Base-by-base conservation (phyloP, 2,888 invertebrate species). In the Tupiocoris notatus region DNA sequence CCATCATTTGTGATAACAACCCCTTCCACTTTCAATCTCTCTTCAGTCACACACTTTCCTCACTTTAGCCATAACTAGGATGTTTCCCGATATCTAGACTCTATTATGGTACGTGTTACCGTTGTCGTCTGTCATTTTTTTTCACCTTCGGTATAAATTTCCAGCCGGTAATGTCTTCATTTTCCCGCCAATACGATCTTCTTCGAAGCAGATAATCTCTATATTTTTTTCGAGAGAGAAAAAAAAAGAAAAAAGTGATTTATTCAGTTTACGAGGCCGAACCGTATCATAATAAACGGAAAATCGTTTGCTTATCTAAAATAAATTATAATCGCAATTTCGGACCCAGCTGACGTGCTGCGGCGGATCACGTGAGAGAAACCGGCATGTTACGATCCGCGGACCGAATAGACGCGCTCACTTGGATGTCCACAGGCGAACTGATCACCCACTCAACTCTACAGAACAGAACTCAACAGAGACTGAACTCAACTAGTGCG, bases 1-100 rank as follows among this genome's bases (percentile, higher is more conserved):
- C 76, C 76, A 76, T 76, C 76, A 21, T 65, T 66, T 22, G 18
- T 67, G 23, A 9, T 57, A 59, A 7, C 56, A 12, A 16, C 74
- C 56, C 63, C 74, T 57, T 39, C 61, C 66, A 18, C 75, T 56
- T 65, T 23, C 66, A 65, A 18, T 12, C 65, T 20, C 39, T 64
- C 75, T 20, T 59, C n/a, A 59, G 59, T 59, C 59, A 7, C 3
- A 39, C 39, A 39, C 39, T 39, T 39, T 3, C 39, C 12, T 39
- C 39, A 39, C 39, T 39, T 39, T 12, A 12, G 39, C 39, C 39
- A 39, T 39, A 7, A 7, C 39, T 12, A 39, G 3, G 39, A 12
- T 39, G 39, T 39, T 7, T n/a, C n/a, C n/a, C n/a, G n/a, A n/a
- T n/a, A n/a, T n/a, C n/a, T n/a, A n/a, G n/a, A n/a, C n/a, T n/a